Percentiles rank a stretch among this genome's conserved stretches.
Conservation (phyloP, 2,888 invertebrate species). For the Tholera decimalis region DNA sequence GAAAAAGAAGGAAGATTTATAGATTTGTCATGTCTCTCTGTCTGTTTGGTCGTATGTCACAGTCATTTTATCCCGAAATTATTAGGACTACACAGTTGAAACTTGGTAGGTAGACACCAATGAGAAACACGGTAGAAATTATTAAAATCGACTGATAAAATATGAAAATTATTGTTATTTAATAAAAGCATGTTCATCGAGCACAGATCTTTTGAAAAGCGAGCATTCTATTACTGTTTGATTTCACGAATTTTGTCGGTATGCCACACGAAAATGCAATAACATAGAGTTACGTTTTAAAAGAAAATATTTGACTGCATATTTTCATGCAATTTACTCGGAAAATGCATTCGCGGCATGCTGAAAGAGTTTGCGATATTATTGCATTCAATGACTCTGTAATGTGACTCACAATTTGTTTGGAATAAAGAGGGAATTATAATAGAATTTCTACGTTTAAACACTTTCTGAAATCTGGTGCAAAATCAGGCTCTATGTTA, state of each 20-base stretch:
- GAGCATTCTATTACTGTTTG: slow-evolving; percentile 49
- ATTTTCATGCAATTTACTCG: slow-evolving; percentile 53
- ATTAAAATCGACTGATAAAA: slow-evolving; percentile 27
- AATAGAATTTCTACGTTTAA: neutral
- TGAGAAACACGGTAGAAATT: slow-evolving; percentile 31
- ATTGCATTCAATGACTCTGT: slow-evolving; percentile 42
- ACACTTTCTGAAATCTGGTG: neutral
- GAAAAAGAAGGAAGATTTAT: no score
- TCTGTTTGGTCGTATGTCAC: no score
- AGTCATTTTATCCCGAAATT: no score
- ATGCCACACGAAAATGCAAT: slow-evolving; percentile 41
- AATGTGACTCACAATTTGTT: slow-evolving; percentile 31
- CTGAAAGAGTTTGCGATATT: slow-evolving; percentile 33
- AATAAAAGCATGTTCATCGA: slow-evolving; percentile 25
- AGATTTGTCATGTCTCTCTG: no score
- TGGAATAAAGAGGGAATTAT: slow-evolving; percentile 26
- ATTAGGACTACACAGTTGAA: no score
- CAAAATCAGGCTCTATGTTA: neutral
- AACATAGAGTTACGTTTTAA: slow-evolving; percentile 32
- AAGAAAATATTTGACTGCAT: slow-evolving; percentile 48
- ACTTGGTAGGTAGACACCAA: no score
- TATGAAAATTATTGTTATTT: slow-evolving; percentile 41
- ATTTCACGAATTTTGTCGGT: slow-evolving; percentile 35
- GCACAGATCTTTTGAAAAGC: slow-evolving; percentile 25
- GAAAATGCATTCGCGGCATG: slow-evolving; percentile 42